A percentile compares a stretch with the other conserved stretches of the same genome.
phyloP scores from a whole-genome alignment of 1,140 invertebrate genomes.

The Drosophila subobscura region DNA sequence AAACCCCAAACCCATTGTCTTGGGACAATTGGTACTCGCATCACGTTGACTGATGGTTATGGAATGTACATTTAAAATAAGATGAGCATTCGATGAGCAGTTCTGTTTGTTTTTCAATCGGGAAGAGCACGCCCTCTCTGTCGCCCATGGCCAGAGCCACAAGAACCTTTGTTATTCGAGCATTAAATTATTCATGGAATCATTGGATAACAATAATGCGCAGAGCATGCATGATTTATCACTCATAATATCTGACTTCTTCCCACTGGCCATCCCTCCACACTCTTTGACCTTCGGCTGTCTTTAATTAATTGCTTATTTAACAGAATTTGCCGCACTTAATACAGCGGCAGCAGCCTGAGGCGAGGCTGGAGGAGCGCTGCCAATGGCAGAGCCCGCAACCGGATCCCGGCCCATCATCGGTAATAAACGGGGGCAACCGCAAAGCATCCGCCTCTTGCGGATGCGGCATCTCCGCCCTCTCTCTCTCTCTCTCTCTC shows the following conservation, averaged over 20 bases:
- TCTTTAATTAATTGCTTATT: slow-evolving; percentile 52
- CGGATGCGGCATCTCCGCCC: too few relatives aligned
- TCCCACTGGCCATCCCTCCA: too few relatives aligned
- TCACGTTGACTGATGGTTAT: too few relatives aligned
- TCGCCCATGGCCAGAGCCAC: too few relatives aligned
- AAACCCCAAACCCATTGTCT: too few relatives aligned
- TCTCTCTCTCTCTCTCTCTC: too few relatives aligned
- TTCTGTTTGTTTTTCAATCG: too few relatives aligned
- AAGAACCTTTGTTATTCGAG: background rate
- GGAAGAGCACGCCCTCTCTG: too few relatives aligned
- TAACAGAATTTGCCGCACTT: slow-evolving; percentile 40
- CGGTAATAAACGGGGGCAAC: background rate
- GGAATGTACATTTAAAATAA: too few relatives aligned
- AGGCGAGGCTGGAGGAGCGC: background rate
- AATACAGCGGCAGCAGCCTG: slow-evolving; percentile 26
- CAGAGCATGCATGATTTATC: slow-evolving; percentile 41
- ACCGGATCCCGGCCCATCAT: background rate
- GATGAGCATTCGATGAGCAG: background rate
- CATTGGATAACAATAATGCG: slow-evolving; percentile 26
- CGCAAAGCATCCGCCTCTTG: slow-evolving; percentile 12
- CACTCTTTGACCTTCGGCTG: background rate
- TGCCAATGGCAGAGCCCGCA: background rate
- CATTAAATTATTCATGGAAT: slow-evolving; percentile 50
- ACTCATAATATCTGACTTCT: slow-evolving; percentile 8
- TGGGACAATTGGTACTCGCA: too few relatives aligned